Percentiles rank a stretch among this genome's conserved stretches.
Conservation (phyloP, 2,888 invertebrate genomes). For the Sarcophaga rosellei region DNA sequence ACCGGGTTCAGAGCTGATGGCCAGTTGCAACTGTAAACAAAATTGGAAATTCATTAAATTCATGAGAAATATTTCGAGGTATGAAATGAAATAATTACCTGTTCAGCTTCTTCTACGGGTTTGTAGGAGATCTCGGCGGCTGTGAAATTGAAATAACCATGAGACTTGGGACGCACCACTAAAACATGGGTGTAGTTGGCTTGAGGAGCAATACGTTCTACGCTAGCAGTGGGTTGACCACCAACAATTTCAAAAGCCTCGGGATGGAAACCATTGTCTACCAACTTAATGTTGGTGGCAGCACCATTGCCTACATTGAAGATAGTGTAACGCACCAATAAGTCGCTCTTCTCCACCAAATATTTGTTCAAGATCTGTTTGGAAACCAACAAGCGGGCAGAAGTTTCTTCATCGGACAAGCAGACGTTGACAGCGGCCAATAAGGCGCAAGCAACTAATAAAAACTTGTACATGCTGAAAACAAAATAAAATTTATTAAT, state of each 20-base stretch:
- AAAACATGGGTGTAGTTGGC: slow-evolving; percentile 97
- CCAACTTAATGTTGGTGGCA: slow-evolving; percentile 91
- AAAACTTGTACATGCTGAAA: slow-evolving; percentile 73
- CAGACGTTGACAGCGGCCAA: slow-evolving; percentile 76
- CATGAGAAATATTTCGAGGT: too few relatives aligned
- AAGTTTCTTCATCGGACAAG: slow-evolving; percentile 84
- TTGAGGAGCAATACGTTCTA: slow-evolving; percentile 95
- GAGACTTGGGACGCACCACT: slow-evolving; percentile 93
- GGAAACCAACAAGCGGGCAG: slow-evolving; percentile 92
- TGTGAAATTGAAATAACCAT: slow-evolving; percentile 98
- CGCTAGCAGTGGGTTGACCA: slow-evolving; percentile 90
- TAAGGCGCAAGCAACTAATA: slow-evolving; percentile 72
- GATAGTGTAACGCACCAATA: slow-evolving; percentile 96
- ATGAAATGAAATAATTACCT: slow-evolving; percentile 81
- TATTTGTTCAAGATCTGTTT: slow-evolving; percentile 98
- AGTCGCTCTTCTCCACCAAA: slow-evolving; percentile 97
- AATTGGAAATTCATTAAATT: slow-evolving; percentile 22
- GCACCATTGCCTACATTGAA: slow-evolving; percentile 96
- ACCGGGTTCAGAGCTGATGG: slow-evolving; percentile 94
- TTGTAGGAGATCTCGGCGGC: slow-evolving; percentile 96
- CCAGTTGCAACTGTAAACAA: slow-evolving; percentile 84
- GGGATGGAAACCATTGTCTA: slow-evolving; percentile 95
- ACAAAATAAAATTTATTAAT: slow-evolving; percentile 1
- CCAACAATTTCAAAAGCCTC: slow-evolving; percentile 95
- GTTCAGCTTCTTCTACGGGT: slow-evolving; percentile 90